Percentiles rank a stretch among this genome's conserved stretches.
phyloP scores from a whole-genome alignment of 2,888 invertebrate species.

The Hemistola chrysoprasaria region DNA sequence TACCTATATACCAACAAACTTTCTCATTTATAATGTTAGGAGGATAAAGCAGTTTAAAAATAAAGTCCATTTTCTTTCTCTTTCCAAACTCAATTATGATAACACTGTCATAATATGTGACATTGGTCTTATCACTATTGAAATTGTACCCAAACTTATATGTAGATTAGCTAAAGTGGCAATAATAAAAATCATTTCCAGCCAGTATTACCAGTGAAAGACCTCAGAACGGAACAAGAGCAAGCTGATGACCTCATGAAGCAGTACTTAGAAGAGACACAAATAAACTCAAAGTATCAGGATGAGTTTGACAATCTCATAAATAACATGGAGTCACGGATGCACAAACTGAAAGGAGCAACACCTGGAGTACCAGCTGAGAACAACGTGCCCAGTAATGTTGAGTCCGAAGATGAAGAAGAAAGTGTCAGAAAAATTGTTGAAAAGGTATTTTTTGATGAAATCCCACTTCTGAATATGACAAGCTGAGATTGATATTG shows the following conservation, averaged over 20 bases:
- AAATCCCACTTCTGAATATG: not conserved
- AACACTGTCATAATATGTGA: too few relatives aligned
- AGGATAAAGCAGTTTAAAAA: too few relatives aligned
- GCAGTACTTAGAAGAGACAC: conserved; percentile 79
- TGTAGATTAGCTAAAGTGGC: conserved; percentile 2
- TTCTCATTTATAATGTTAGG: too few relatives aligned
- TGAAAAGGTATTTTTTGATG: conserved; percentile 59
- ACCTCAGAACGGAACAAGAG: conserved; percentile 86
- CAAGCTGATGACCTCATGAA: conserved; percentile 87
- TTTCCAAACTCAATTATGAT: too few relatives aligned
- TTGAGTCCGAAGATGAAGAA: conserved; percentile 61
- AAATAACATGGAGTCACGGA: conserved; percentile 54
- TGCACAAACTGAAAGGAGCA: conserved; percentile 54
- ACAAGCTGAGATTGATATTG: too few relatives aligned
- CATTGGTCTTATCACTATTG: too few relatives aligned
- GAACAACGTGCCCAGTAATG: conserved; percentile 12
- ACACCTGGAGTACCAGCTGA: conserved; percentile 18
- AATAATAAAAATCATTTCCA: conserved; percentile 30
- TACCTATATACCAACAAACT: too few relatives aligned
- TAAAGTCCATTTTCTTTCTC: too few relatives aligned
- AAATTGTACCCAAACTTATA: too few relatives aligned
- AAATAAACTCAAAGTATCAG: conserved; percentile 68
- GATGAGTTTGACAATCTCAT: conserved; percentile 63
- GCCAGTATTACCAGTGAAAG: conserved; percentile 69
- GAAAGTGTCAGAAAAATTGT: conserved; percentile 57